Base-by-base conservation (phyloP, 2,797 vertebrate genomes). In the Buphagus erythrorhynchus region DNA sequence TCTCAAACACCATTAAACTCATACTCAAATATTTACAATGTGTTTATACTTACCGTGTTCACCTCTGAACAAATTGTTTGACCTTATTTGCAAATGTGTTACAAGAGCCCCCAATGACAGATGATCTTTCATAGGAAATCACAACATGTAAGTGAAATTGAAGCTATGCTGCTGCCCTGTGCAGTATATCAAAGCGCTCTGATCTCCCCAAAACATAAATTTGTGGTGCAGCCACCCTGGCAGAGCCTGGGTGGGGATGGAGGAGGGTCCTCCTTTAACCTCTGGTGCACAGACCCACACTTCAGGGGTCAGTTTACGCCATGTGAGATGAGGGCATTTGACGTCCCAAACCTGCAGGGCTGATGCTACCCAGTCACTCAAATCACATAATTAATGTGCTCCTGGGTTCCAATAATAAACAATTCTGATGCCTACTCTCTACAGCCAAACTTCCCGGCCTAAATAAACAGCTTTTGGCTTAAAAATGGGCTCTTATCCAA, bases 61-160 rank as follows among this genome's bases (percentile, higher is more conserved):
- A 95, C 96, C 95, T 95, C 93, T 90, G 95, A 96, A 96, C 95
- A 95, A 96, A 97, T 97, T 97, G 96, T 97, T 97, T 97, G 97
- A 97, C 96, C 97, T 97, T 96, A 96, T 97, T 97, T 97, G 96
- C 97, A 94, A 97, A 97, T 95, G 96, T 96, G 95, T 97, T 95
- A 83, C 72, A 40, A 94, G 92, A 93, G 86, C 94, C 75, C 83
- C 38, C 86, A 66, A 75, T 96, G 97, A 97, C 97, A 93, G 95
- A 97, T 97, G 96, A 97, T 95, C 96, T 95, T 97, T 97, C 95
- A 95, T 85, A 92, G 92, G 93, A 94, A 97, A 97, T 97, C 96
- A 96, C 95, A 97, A 96, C 94, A 96, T n/a, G 42, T 65, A 96
- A 97, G 97, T 97, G 97, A 96, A 97, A 92, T 24, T 97, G 96